Evolutionary conservation across 2,797 vertebrate species (phyloP).

Genomic region (Cuniculus paca): DNA sequence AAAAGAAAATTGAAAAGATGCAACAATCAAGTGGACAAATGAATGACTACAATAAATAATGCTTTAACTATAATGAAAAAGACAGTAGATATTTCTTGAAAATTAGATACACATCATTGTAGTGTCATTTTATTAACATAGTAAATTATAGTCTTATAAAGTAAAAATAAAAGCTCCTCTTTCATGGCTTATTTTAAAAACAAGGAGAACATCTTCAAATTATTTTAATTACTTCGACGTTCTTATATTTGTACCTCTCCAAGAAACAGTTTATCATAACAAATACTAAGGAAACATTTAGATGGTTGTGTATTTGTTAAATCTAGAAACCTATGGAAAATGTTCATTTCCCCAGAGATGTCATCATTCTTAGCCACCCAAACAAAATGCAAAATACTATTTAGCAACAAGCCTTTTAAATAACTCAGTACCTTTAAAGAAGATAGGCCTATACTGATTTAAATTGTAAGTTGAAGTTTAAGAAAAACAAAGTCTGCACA

Average conservation of each 20-base stretch:
- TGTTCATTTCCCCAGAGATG: conserved; percentile 52
- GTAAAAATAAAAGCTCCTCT: background rate
- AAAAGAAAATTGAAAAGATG: conserved; percentile 53
- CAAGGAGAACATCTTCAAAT: background rate
- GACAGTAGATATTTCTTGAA: conserved; percentile 50
- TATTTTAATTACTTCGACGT: conserved; percentile 64
- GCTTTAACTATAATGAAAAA: conserved; percentile 27
- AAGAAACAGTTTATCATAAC: conserved; percentile 45
- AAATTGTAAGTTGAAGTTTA: conserved; percentile 60
- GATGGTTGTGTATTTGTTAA: conserved; percentile 52
- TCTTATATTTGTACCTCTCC: conserved; percentile 6
- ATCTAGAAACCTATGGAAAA: conserved; percentile 52
- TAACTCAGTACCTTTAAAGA: conserved; percentile 50
- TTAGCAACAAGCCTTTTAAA: conserved; percentile 55
- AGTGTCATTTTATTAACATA: conserved; percentile 39
- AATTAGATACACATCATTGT: conserved; percentile 10
- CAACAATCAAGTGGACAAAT: conserved; percentile 47
- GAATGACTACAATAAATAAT: conserved; percentile 45
- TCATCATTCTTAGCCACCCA: conserved; percentile 33
- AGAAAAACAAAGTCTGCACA: conserved; percentile 53
- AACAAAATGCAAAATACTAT: conserved; percentile 49
- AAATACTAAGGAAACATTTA: conserved; percentile 61
- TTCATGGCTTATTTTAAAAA: background rate
- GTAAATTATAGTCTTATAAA: conserved; percentile 49
- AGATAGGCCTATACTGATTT: conserved; percentile 24